These are phyloP conservation scores for Tiaroga cobitis DNA, from an alignment of 2,797 vertebrate genomes.

Conservation along the genomic window DNA sequence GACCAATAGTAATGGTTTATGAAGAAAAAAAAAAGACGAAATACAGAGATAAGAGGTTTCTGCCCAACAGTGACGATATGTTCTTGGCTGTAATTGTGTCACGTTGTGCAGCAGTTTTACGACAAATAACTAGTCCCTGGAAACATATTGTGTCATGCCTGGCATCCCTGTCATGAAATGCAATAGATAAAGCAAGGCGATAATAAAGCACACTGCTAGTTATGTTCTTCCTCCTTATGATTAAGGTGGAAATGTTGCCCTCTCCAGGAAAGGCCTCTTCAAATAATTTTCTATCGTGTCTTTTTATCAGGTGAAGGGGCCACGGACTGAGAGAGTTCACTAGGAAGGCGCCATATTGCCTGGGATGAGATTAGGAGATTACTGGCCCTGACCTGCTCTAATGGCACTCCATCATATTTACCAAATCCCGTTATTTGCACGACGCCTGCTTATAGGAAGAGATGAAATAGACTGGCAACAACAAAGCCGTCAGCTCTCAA, in stretches of 20 bases:
- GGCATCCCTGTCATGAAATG: conserved; percentile 38
- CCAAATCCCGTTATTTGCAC: conserved; percentile 71
- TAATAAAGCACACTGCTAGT: conserved; percentile 48
- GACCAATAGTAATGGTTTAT: neutral
- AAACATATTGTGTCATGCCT: neutral
- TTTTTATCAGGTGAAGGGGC: conserved; percentile 67
- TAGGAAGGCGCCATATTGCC: conserved; percentile 35
- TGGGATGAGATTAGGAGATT: conserved; percentile 70
- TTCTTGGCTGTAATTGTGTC: neutral
- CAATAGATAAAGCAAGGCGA: conserved; percentile 59
- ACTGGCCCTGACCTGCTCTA: conserved; percentile 75
- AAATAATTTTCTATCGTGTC: conserved; percentile 68
- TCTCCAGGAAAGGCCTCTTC: conserved; percentile 56
- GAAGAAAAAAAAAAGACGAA: neutral
- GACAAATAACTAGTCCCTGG: neutral
- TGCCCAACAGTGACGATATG: neutral
- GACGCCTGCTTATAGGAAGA: conserved; percentile 54
- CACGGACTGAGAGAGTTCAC: conserved; percentile 65
- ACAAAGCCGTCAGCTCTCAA: conserved; percentile 68
- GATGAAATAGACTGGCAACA: conserved; percentile 71
- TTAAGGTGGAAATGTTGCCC: conserved; percentile 54
- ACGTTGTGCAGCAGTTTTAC: neutral
- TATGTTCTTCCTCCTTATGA: conserved; percentile 39
- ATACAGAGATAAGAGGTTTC: neutral
- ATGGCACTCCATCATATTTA: conserved; percentile 77